Conservation (phyloP, 2,113 vertebrate species). For the Phoxinus phoxinus region DNA sequence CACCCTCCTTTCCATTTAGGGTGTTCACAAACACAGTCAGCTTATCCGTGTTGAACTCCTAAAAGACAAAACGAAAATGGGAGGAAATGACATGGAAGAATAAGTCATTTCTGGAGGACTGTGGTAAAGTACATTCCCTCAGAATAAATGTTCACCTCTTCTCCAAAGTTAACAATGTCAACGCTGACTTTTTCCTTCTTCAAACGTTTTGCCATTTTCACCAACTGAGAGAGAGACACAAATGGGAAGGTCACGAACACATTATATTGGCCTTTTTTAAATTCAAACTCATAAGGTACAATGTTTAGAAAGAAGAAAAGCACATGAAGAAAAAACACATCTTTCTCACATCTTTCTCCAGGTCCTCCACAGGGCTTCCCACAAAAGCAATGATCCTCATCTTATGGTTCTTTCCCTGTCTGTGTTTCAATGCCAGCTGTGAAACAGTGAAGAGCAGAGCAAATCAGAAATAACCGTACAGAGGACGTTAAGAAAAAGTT, state of each 20-base stretch:
- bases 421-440: conserved; percentile 93
- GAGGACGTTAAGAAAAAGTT: too few relatives aligned
- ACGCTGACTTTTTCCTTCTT: conserved; percentile 99
- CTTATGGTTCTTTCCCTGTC: conserved; percentile 98
- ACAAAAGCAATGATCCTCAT: conserved; percentile 98
- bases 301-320: too few relatives aligned
- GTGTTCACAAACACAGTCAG: conserved; percentile 94
- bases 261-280: background rate
- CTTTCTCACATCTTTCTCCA: conserved; percentile 91
- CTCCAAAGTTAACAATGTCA: conserved; percentile 96
- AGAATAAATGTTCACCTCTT: conserved; percentile 80
- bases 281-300: background rate
- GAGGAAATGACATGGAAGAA: background rate
- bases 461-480: background rate
- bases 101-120: background rate
- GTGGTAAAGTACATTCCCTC: background rate
- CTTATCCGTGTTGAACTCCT: conserved; percentile 96
- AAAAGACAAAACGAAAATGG: background rate
- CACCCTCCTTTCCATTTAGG: conserved; percentile 92
- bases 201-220: conserved; percentile 94
- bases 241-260: background rate
- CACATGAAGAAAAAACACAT: background rate
- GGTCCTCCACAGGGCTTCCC: conserved; percentile 94
- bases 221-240: conserved; percentile 78
- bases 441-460: background rate